Base-by-base conservation (phyloP, 2,113 vertebrate species). In the Camelus bactrianus region DNA sequence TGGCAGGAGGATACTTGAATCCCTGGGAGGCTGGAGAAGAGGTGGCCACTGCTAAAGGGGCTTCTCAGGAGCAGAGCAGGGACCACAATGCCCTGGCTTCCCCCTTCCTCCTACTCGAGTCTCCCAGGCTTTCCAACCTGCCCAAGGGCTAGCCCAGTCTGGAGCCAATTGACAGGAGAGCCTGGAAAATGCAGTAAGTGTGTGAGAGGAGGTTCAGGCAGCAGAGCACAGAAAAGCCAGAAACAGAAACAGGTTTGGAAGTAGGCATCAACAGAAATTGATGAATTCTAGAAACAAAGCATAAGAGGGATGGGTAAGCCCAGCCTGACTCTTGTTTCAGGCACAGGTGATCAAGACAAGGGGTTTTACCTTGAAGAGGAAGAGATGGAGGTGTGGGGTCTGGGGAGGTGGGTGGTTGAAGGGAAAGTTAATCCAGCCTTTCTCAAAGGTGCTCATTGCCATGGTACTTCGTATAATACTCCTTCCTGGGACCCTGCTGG, bases 41-140 rank as follows among this genome's bases (percentile, higher is more conserved):
- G 2, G 60, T 16, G 24, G 17, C n/a, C 7, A 9, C 52, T 1
- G 12, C 22, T 14, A 15, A 3, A 20, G 32, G 3, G 22, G 16
- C 13, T 72, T 50, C 32, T 38, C 24, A 24, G 50, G 5, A 6
- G 5, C 1, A 65, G 19, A 54, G 16, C 12, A 38, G 28, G 28
- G 46, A 9, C 38, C 24, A 17, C 9, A 8, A 6, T 4, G 13
- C 13, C 54, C 69, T 42, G 24, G n/a, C 62, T 22, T 50, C 58
- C 26, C 35, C 20, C 3, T 6, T 2, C n/a, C n/a, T 30, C 14
- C 16, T 3, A 5, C 54, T 54, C 4, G 20, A 16, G 42, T 50
- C 17, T 88, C 48, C 56, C 54, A 2, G 26, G 35, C 28, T 26
- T 30, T 38, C 56, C 60, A 60, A 20, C 38, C 7, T 19, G 4